Base-by-base conservation (phyloP, 2,888 invertebrate genomes). In the Trichopria drosophilae region DNA sequence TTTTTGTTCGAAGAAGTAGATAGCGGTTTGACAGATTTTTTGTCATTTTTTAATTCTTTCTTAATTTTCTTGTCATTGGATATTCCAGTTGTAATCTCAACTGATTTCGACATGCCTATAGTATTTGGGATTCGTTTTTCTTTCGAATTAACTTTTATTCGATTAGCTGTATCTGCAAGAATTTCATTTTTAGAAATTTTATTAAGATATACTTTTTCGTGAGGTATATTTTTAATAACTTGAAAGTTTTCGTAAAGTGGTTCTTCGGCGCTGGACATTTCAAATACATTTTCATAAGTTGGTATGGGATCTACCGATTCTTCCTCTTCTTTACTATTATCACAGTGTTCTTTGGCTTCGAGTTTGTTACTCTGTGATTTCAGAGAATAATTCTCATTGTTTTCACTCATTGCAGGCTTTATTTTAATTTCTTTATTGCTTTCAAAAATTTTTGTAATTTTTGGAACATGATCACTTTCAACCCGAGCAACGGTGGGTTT, bases 221-320 rank as follows among this genome's bases (percentile, higher is more conserved):
- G n/a, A n/a, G n/a, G n/a, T n/a, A n/a, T n/a, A n/a, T n/a, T n/a
- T n/a, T n/a, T n/a, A n/a, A n/a, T n/a, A n/a, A n/a, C 15, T 31
- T 53, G 51, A 16, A 49, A 55, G 51, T 68, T 68, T 35, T 67
- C 67, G 34, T 68, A 68, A 49, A 67, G 59, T 18, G 68, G 68
- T 4, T 35, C 53, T 6, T 52, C 51, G 9, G 54, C 49, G 18
- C 50, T 46, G 4, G 45, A 36, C 4, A 48, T 53, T 4, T 61
- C 58, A 31, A 68, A 68, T 2, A 68, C 54, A 43, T 68, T 68
- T 1, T 57, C 67, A 47, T 68, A 68, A n/a, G 60, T 51, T 10
- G 61, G 65, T 23, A 53, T 49, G 6, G 12, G 24, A 24, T 24
- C 10, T 24, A 24, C 32, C 32, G 35, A 13, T 26, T 51, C 28